These are phyloP conservation scores for Antidorcas marsupialis DNA, from an alignment of 2,113 vertebrate species.

Conservation along the genomic window DNA sequence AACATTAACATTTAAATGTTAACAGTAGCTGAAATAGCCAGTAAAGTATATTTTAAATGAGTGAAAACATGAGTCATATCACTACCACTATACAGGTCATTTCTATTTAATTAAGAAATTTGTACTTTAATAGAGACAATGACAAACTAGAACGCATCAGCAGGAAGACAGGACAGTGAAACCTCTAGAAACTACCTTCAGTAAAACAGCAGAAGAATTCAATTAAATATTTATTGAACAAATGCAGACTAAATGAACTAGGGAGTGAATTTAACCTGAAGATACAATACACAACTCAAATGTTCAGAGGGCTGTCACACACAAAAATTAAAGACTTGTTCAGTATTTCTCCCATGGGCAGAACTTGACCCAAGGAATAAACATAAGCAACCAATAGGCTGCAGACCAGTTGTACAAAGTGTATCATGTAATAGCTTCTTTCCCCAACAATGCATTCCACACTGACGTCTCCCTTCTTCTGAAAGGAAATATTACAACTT, in stretches of 20 bases:
- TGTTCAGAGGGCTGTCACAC: background rate
- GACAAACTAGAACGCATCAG: background rate
- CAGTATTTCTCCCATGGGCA: background rate
- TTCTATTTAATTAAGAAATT: background rate
- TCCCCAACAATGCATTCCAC: background rate
- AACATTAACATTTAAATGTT: background rate
- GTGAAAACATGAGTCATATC: background rate
- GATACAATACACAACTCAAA: background rate
- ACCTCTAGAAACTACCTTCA: background rate
- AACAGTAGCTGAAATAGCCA: background rate
- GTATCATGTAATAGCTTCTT: background rate
- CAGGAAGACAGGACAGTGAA: background rate
- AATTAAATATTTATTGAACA: slow-evolving; percentile 69
- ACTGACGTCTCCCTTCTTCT: background rate
- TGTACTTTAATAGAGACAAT: background rate
- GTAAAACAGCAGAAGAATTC: slow-evolving; percentile 15
- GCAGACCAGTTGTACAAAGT: background rate
- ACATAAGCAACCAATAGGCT: background rate
- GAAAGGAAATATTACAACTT: background rate
- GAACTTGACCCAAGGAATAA: background rate
- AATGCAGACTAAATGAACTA: slow-evolving; percentile 38
- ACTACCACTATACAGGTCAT: background rate
- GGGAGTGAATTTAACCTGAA: background rate
- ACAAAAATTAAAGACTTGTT: background rate
- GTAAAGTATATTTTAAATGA: background rate